Conservation (phyloP, 2,113 vertebrate species). For the Leucoraja erinaceus region DNA sequence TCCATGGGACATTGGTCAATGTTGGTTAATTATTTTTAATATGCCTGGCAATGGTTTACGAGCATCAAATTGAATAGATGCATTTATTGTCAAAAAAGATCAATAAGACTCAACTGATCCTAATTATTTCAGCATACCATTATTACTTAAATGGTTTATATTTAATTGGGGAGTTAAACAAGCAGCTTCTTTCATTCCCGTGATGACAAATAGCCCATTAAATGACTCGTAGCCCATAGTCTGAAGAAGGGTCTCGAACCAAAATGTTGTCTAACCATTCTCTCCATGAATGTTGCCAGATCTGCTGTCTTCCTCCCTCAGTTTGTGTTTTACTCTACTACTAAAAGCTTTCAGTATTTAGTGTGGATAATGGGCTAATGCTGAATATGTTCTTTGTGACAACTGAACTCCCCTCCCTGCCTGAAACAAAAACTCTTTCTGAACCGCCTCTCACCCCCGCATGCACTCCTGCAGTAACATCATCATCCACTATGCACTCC, state of each 20-base stretch:
- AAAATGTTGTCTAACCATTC: no score
- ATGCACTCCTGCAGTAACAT: no score
- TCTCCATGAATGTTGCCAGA: no score
- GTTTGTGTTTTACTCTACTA: not conserved
- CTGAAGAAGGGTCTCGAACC: no score
- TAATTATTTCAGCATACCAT: not conserved
- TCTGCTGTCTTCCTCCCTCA: no score
- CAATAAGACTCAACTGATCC: not conserved
- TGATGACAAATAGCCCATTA: not conserved
- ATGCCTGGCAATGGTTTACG: not conserved
- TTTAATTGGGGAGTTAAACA: not conserved
- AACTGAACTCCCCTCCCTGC: not conserved
- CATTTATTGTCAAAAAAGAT: not conserved
- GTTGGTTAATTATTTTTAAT: not conserved
- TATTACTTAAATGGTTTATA: not conserved
- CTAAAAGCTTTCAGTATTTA: not conserved
- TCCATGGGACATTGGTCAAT: not conserved
- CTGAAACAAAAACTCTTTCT: not conserved
- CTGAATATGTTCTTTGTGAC: not conserved
- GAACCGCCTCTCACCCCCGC: not conserved
- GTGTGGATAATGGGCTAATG: not conserved
- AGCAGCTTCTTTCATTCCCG: not conserved
- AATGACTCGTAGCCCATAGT: no score
- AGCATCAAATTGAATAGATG: not conserved
- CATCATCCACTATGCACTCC: not conserved